Base-by-base conservation (phyloP, 2,113 vertebrate species). In the Scolopax mira region DNA sequence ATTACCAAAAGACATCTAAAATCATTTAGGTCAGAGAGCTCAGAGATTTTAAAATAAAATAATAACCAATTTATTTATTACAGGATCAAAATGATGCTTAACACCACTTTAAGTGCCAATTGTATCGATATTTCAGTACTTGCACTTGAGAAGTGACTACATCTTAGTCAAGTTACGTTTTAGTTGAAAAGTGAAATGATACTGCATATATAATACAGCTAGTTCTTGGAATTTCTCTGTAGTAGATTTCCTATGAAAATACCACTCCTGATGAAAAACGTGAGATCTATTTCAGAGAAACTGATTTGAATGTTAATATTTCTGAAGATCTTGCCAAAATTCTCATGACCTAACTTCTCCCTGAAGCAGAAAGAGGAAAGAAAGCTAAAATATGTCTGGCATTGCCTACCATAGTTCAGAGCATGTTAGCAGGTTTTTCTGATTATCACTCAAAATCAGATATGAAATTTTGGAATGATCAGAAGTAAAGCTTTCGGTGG, bases 31-130 rank as follows among this genome's bases (percentile, higher is more conserved):
- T 91, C 72, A 90, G 33, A 93, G 94, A 91, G 70, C 30, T 71
- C 42, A 13, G 22, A 73, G 67, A 71, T 92, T 96, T 94, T 51
- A 49, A 81, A 86, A 51, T 70, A 51, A 92, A 95, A 82, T 10
- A 70, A 79, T 79, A 17, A 79, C 71, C 51, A 24, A n/a, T 90
- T 84, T 95, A 67, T 87, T 69, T 77, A 41, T 52, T 94, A n/a
- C 33, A 67, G 62, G 78, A 84, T 92, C 62, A 96, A 80, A 94
- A 73, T 82, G 12, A 16, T 94, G 30, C 79, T 87, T 96, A 91
- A 95, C 80, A 85, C 13, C n/a, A 62, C 14, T 5, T 82, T 88
- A 79, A 88, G 51, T 64, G 18, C 75, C 74, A 81, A 39, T 88
- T 42, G 23, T 70, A 67, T 54, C 54, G 78, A 25, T 91, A 52